Evolutionary conservation across 2,113 vertebrate genomes (phyloP).

Genomic region (Prietella phreatophila): DNA sequence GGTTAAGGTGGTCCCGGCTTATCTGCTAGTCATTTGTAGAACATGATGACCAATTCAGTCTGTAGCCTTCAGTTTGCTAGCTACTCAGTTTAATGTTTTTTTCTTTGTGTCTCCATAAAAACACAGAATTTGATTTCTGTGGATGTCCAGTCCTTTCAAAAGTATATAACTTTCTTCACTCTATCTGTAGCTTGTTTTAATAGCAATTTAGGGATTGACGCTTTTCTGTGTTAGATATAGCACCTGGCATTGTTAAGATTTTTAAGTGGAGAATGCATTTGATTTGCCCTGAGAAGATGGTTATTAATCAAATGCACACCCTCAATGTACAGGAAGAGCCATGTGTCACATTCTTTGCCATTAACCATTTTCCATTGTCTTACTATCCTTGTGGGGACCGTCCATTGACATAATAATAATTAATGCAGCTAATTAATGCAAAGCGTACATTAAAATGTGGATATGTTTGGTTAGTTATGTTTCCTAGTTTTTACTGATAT

Average conservation of each 20-base stretch:
- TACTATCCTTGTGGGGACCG: neutral
- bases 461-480: neutral
- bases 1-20: neutral
- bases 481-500: neutral
- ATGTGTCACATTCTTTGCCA: conserved; percentile 17
- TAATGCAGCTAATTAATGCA: neutral
- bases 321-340: conserved; percentile 33
- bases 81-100: neutral
- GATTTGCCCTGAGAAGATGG: conserved; percentile 29
- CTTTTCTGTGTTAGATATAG: neutral
- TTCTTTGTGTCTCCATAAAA: neutral
- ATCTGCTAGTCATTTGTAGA: neutral
- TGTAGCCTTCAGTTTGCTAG: neutral
- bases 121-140: neutral
- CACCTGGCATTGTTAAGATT: conserved; percentile 13
- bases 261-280: neutral
- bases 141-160: neutral
- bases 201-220: neutral
- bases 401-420: neutral
- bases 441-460: no score
- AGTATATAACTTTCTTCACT: neutral
- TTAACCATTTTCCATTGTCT: neutral
- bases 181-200: neutral
- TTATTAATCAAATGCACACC: conserved; percentile 48
- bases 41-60: neutral